phyloP scores from a whole-genome alignment of 2,113 vertebrate genomes.

The mouse (Mus musculus) region DNA sequence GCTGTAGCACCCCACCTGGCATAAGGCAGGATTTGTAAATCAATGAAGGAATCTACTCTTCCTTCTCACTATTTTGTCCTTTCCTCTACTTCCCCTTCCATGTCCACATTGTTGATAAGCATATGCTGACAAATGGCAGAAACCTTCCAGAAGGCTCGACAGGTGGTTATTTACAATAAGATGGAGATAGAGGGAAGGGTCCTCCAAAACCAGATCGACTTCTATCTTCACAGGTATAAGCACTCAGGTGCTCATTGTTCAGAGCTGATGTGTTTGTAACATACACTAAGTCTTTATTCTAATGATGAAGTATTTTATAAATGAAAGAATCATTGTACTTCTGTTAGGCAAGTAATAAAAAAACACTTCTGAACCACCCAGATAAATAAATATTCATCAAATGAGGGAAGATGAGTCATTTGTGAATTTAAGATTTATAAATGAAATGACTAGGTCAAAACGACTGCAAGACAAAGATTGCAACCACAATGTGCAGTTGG shows the following conservation, averaged over 20 bases:
- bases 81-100: background rate
- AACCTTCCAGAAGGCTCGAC: background rate
- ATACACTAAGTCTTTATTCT: background rate
- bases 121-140: background rate
- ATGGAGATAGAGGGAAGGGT: background rate
- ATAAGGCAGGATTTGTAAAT: conserved; percentile 5
- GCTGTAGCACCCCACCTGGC: background rate
- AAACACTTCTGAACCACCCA: conserved; percentile 17
- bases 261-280: background rate
- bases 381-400: background rate
- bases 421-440: background rate
- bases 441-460: conserved; percentile 35
- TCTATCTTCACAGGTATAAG: background rate
- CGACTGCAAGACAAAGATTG: conserved; percentile 3
- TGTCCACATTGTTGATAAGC: background rate
- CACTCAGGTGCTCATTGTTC: background rate
- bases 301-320: background rate
- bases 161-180: background rate
- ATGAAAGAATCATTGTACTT: background rate
- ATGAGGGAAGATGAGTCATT: background rate
- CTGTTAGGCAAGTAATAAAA: conserved; percentile 43
- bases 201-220: background rate
- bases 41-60: background rate
- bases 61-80: background rate
- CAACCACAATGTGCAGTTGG: background rate